Evolutionary conservation across 2,113 vertebrate genomes (phyloP).

Genomic region (Xiphophorus maculatus): DNA sequence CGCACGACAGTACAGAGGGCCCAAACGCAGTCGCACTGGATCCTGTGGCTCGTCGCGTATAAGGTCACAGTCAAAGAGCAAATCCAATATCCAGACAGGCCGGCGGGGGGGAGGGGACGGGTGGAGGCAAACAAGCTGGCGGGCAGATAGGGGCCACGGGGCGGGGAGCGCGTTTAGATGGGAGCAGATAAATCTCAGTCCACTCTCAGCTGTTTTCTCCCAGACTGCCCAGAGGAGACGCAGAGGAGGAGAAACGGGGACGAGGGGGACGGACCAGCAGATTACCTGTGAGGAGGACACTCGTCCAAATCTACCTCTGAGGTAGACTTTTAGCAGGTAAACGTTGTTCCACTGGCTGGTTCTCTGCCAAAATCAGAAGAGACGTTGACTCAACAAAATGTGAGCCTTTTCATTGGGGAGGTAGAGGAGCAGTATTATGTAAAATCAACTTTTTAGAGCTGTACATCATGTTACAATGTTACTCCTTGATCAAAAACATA

Average conservation of each 20-base stretch:
- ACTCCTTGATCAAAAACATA: no score
- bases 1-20: constrained; percentile 63
- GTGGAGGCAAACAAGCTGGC: constrained; percentile 47
- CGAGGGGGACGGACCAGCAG: constrained; percentile 27
- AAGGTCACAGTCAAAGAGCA: constrained; percentile 80
- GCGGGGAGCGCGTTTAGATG: constrained; percentile 59
- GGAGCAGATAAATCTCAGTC: constrained; percentile 68
- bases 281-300: not conserved
- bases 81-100: constrained; percentile 74
- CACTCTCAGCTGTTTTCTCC: constrained; percentile 46
- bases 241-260: constrained; percentile 16
- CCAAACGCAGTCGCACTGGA: constrained; percentile 59
- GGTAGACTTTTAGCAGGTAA: not conserved
- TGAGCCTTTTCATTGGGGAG: not conserved
- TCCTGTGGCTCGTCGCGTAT: constrained; percentile 67
- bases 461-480: no score
- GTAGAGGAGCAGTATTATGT: no score
- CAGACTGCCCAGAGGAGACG: constrained; percentile 38
- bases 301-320: not conserved
- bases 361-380: no score
- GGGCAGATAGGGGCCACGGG: constrained; percentile 56
- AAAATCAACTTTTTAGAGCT: no score
- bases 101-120: constrained; percentile 34
- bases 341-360: not conserved
- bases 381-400: not conserved